These are phyloP conservation scores for Holothuria scabra DNA, from an alignment of 53 echinoderm and acorn worm species.

Conservation along the genomic window DNA sequence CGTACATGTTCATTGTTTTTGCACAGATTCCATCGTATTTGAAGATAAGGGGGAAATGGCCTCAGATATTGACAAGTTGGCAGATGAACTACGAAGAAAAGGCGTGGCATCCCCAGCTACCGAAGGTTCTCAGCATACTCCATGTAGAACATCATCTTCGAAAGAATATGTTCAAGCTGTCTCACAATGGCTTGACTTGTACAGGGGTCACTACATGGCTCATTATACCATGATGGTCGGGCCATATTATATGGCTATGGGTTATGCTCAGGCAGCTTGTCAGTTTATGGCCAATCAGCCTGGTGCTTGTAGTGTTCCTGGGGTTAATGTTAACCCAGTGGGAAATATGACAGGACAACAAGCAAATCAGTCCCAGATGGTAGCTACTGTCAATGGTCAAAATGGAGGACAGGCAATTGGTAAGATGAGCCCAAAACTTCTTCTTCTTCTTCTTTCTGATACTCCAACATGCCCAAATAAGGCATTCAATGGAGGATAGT, in stretches of 20 bases:
- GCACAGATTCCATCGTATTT: no score
- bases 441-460: no score
- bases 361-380: background rate
- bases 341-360: background rate
- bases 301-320: background rate
- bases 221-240: slow-evolving; percentile 62
- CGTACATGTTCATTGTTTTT: no score
- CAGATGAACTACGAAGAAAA: slow-evolving; percentile 15
- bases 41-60: background rate
- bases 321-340: background rate
- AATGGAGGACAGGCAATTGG: slow-evolving; percentile 12
- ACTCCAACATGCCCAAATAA: no score
- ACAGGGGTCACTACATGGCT: slow-evolving; percentile 65
- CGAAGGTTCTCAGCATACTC: background rate
- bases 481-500: no score
- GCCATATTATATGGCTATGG: slow-evolving; percentile 60
- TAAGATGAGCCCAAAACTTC: no score
- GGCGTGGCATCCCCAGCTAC: background rate
- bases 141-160: slow-evolving; percentile 19
- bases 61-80: slow-evolving; percentile 36
- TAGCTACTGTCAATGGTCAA: background rate
- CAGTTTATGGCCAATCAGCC: slow-evolving; percentile 37
- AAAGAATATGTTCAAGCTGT: slow-evolving; percentile 74
- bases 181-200: slow-evolving; percentile 75
- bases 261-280: slow-evolving; percentile 42